Base-by-base conservation (phyloP, 2,797 vertebrate genomes). In the Artibeus jamaicensis region DNA sequence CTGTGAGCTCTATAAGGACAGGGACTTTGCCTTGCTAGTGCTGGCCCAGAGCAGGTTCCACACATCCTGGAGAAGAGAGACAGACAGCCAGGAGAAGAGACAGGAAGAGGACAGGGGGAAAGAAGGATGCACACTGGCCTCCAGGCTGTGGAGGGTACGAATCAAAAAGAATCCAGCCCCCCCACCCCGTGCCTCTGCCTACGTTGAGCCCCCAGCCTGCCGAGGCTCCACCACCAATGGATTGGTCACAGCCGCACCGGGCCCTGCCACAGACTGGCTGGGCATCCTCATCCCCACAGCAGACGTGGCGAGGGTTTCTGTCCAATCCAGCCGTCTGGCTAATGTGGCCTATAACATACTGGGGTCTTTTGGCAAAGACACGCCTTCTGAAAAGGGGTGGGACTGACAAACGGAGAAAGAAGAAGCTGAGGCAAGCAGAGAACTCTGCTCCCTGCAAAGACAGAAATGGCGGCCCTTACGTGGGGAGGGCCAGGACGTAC, bases 21-120 rank as follows among this genome's bases (percentile, higher is more conserved):
- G 37, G 37, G 24, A 15, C 65, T 78, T 77, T 48, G n/a, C 46
- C 37, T 86, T 74, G 46, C 65, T 57, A 59, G 65, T 42, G 15
- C 21, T 50, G 42, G 65, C 92, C 46, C 44, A 53, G n/a, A 96
- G 83, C 42, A 89, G 50, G 44, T 79, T 73, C 53, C 76, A 81
- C 16, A 57, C 7, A 68, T 22, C 65, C 55, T 67, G 24, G 59
- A 68, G 70, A 39, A 37, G n/a, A 24, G 50, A 74, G 68, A 68
- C 59, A 68, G n/a, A 74, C 50, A 59, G 26, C 71, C 65, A 50
- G 22, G 59, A 68, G 76, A 34, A 37, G 42, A 24, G 50, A 74
- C 50, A 68, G 29, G 62, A 44, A 53, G 67, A 50, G 37, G 29
- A 34, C 32, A 21, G n/a, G 22, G 5, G 70, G 9, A 42, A 37